Percentiles rank a stretch among this genome's conserved stretches.
phyloP scores from a whole-genome alignment of 2,797 vertebrate genomes.

The Poeciliopsis turneri region DNA sequence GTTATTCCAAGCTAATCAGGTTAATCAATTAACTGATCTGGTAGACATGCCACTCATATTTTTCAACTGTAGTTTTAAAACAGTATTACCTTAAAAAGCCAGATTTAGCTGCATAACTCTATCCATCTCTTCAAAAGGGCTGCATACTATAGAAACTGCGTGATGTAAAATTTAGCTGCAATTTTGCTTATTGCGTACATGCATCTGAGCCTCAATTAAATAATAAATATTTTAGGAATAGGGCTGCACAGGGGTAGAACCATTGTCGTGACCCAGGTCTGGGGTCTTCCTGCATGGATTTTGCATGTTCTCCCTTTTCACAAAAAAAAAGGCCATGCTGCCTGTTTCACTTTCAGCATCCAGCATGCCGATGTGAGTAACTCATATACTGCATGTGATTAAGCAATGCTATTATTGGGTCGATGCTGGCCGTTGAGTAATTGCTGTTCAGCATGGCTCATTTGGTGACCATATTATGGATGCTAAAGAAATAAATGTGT shows the following conservation, averaged over 20 bases:
- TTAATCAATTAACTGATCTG: not conserved
- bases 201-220: not conserved
- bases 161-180: not conserved
- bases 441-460: not conserved
- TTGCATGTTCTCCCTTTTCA: not conserved
- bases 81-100: not conserved
- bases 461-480: not conserved
- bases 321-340: not conserved
- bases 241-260: not conserved
- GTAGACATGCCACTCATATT: not conserved
- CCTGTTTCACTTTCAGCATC: not conserved
- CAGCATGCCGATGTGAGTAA: not conserved
- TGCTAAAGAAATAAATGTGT: not conserved
- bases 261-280: not conserved
- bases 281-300: not conserved
- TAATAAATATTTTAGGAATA: not conserved
- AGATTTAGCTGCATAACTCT: not conserved
- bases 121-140: not conserved
- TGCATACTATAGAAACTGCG: not conserved
- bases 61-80: not conserved
- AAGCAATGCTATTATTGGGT: not conserved
- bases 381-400: not conserved
- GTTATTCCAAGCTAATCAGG: not conserved
- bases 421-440: not conserved
- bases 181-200: not conserved